These are phyloP conservation scores for Spilarctia lutea DNA, from an alignment of 2,888 invertebrate genomes.

Conservation along the genomic window DNA sequence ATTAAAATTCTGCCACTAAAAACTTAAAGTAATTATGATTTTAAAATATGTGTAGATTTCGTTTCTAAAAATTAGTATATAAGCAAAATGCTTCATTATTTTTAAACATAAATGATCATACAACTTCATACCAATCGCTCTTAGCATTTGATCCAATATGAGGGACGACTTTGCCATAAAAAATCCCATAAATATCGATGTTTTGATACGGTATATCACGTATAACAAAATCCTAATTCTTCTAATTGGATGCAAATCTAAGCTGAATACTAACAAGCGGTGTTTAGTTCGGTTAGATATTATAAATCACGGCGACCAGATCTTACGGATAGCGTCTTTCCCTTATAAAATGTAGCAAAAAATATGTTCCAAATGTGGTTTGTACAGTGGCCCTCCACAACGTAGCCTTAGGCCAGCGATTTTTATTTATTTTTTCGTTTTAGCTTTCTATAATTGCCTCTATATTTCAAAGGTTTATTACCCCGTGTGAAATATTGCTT, in stretches of 20 bases:
- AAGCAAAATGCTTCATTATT: not conserved
- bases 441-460: slow-evolving; percentile 74
- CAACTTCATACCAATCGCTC: slow-evolving; percentile 10
- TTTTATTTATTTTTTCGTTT: slow-evolving; percentile 72
- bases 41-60: too few species aligned
- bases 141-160: slow-evolving; percentile 10
- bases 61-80: too few species aligned
- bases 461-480: slow-evolving; percentile 75
- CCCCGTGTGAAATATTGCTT: slow-evolving; percentile 68
- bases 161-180: slow-evolving; percentile 23
- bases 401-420: slow-evolving; percentile 69
- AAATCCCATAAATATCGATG: slow-evolving; percentile 41
- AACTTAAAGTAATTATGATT: too few species aligned
- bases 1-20: too few species aligned
- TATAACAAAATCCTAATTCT: slow-evolving; percentile 67
- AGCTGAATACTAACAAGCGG: slow-evolving; percentile 79
- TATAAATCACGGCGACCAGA: slow-evolving; percentile 79
- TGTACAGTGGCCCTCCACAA: slow-evolving; percentile 82
- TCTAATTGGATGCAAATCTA: slow-evolving; percentile 82
- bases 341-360: slow-evolving; percentile 63
- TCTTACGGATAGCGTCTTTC: slow-evolving; percentile 72
- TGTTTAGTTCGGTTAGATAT: slow-evolving; percentile 64
- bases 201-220: slow-evolving; percentile 69
- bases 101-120: not conserved
- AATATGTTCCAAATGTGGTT: slow-evolving; percentile 70